phyloP scores from a whole-genome alignment of 2,797 vertebrate genomes.

The Myotis vivesi region DNA sequence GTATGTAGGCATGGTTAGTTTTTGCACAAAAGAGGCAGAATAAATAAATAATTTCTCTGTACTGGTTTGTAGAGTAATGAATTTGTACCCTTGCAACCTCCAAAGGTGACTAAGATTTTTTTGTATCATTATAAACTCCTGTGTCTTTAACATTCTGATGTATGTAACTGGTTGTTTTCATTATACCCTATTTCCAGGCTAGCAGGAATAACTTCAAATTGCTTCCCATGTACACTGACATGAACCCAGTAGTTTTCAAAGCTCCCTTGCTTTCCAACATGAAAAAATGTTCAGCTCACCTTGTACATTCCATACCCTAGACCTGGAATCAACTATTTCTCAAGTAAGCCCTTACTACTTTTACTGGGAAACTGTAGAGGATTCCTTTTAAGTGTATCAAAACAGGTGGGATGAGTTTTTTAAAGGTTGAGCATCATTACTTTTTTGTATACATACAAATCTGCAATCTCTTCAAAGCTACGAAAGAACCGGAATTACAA shows the following conservation, averaged over 20 bases:
- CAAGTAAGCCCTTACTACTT: neutral
- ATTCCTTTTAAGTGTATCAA: neutral
- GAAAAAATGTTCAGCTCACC: neutral
- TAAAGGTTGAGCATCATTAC: neutral
- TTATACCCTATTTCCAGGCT: neutral
- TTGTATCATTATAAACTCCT: neutral
- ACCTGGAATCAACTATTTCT: neutral
- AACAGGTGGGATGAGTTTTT: neutral
- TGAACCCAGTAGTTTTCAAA: neutral
- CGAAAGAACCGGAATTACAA: neutral
- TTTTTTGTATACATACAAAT: constrained; percentile 19
- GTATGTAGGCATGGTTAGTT: neutral
- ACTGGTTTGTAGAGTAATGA: constrained; percentile 6
- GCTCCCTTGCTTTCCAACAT: neutral
- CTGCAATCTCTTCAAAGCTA: constrained; percentile 31
- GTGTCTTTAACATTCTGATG: neutral
- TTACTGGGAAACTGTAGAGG: neutral
- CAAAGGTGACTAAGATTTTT: constrained; percentile 34
- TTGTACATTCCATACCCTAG: neutral
- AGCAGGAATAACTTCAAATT: neutral
- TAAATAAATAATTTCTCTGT: neutral
- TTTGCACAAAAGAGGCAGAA: neutral
- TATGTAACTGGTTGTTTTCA: neutral
- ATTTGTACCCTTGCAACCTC: neutral
- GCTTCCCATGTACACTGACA: neutral